These are phyloP conservation scores for Chymomyza costata DNA, from an alignment of 1,140 invertebrate genomes.

Conservation along the genomic window DNA sequence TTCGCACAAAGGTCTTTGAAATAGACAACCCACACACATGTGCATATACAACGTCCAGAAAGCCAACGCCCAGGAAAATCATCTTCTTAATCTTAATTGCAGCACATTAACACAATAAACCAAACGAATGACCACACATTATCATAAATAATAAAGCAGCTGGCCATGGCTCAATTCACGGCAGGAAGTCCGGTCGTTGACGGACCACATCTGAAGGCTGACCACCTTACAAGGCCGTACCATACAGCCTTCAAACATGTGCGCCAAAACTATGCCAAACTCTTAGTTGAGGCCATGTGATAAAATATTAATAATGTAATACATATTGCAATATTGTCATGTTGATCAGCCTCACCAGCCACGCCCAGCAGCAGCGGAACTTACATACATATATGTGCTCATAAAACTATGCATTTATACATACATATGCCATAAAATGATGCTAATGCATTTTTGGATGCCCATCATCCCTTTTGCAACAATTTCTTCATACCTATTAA, in stretches of 20 bases:
- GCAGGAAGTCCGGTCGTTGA: constrained; percentile 49
- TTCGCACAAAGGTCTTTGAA: constrained; percentile 1
- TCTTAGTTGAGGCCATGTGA: constrained; percentile 29
- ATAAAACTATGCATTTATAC: not conserved
- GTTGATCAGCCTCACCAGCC: constrained; percentile 29
- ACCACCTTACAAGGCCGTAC: too few relatives aligned
- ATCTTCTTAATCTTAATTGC: constrained; percentile 73
- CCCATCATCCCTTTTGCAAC: constrained; percentile 9
- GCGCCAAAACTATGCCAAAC: constrained; percentile 16
- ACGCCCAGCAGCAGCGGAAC: constrained; percentile 43
- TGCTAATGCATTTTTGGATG: constrained; percentile 65
- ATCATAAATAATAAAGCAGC: constrained; percentile 69
- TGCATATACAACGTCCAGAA: not conserved
- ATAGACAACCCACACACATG: not conserved
- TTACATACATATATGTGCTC: constrained; percentile 15
- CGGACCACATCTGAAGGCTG: too few relatives aligned
- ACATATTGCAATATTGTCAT: constrained; percentile 43
- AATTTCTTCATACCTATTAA: constrained; percentile 18
- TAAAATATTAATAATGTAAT: constrained; percentile 66
- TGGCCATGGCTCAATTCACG: constrained; percentile 56
- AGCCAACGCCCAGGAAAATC: constrained; percentile 39
- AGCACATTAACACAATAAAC: constrained; percentile 73
- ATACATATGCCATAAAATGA: constrained; percentile 33
- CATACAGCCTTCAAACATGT: too few relatives aligned
- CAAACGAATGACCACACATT: constrained; percentile 72